Conservation (phyloP, 2,888 invertebrate genomes). For the Drosophila testacea region DNA sequence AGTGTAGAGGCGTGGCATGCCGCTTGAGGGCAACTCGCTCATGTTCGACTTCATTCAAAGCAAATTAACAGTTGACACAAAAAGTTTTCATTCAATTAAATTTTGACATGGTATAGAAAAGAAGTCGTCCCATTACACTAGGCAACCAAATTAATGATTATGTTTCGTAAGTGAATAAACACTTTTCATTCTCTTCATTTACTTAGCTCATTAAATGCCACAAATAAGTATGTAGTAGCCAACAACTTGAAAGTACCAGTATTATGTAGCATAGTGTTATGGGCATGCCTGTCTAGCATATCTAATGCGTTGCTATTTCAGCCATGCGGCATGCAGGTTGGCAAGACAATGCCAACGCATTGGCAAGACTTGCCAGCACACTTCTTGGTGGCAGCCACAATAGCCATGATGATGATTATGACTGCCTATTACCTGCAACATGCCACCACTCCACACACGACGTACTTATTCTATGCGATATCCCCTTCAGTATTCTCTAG, state of each 20-base stretch:
- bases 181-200: neutral
- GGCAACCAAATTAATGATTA: constrained; percentile 7
- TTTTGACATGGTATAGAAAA: constrained; percentile 43
- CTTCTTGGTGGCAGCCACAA: constrained; percentile 40
- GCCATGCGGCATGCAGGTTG: constrained; percentile 32
- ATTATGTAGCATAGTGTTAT: constrained; percentile 36
- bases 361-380: constrained; percentile 24
- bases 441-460: constrained; percentile 24
- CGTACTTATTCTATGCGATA: constrained; percentile 24
- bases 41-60: constrained; percentile 75
- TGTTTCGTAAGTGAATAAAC: neutral
- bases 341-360: constrained; percentile 51
- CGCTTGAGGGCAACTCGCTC: constrained; percentile 31
- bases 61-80: constrained; percentile 74
- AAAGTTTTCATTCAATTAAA: constrained; percentile 79
- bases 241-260: constrained; percentile 5
- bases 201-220: neutral
- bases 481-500: constrained; percentile 10
- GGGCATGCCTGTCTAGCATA: constrained; percentile 34
- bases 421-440: constrained; percentile 62
- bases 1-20: constrained; percentile 8
- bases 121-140: constrained; percentile 26
- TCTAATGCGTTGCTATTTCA: constrained; percentile 52
- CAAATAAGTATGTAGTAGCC: neutral
- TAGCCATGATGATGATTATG: constrained; percentile 59